Evolutionary conservation across 2,797 vertebrate genomes (phyloP).

Genomic region (Phoeniculus purpureus): DNA sequence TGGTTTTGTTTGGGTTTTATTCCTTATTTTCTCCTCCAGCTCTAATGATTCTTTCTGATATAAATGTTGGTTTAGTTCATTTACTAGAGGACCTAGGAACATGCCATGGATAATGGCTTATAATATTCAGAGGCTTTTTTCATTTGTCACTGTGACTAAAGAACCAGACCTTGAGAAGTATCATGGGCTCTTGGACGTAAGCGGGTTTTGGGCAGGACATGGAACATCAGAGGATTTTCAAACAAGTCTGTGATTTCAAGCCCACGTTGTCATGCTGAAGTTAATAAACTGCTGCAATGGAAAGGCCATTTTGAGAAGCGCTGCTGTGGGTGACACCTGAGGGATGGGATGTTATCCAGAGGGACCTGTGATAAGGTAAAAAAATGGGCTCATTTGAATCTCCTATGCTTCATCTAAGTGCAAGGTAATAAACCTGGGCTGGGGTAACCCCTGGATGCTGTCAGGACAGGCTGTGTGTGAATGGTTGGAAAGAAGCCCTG

Average conservation of each 20-base stretch:
- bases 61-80: not conserved
- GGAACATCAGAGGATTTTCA: not conserved
- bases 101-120: not conserved
- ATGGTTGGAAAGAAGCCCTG: too few relatives aligned
- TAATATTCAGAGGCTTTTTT: not conserved
- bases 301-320: not conserved
- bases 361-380: too few relatives aligned
- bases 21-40: not conserved
- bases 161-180: not conserved
- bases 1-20: not conserved
- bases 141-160: not conserved
- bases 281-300: not conserved
- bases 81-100: not conserved
- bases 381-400: too few relatives aligned
- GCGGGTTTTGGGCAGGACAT: not conserved
- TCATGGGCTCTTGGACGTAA: not conserved
- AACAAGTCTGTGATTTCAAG: not conserved
- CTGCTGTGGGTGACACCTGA: not conserved
- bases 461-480: too few relatives aligned
- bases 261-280: not conserved
- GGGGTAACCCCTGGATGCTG: too few relatives aligned
- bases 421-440: too few relatives aligned
- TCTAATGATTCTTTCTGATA: not conserved
- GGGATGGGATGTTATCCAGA: too few relatives aligned
- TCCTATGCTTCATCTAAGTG: too few relatives aligned